Conservation (phyloP, 2,888 invertebrate species). For the Allacma fusca region DNA sequence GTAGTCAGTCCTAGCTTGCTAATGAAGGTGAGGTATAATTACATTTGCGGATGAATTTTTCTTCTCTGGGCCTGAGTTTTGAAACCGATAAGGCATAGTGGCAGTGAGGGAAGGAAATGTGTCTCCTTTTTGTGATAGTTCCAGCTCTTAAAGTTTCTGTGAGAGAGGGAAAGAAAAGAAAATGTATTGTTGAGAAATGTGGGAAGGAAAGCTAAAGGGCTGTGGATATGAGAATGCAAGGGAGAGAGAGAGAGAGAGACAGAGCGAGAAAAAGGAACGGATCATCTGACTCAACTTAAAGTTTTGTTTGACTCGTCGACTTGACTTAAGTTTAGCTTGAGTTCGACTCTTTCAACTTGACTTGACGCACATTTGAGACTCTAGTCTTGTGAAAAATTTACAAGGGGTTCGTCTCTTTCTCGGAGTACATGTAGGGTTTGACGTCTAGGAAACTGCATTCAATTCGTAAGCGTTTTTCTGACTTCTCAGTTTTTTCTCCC, state of each 20-base stretch:
- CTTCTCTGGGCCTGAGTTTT: not conserved
- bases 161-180: not conserved
- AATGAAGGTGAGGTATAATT: not conserved
- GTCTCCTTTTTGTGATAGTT: not conserved
- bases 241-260: not conserved
- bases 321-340: conserved; percentile 22
- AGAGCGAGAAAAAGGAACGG: conserved; percentile 23
- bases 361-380: conserved; percentile 34
- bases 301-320: conserved; percentile 35
- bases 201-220: no score
- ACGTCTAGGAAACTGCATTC: conserved; percentile 9
- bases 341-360: conserved; percentile 33
- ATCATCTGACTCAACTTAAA: conserved; percentile 27
- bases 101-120: not conserved
- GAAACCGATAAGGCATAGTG: conserved; percentile 1
- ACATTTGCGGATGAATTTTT: not conserved
- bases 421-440: conserved; percentile 4
- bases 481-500: not conserved
- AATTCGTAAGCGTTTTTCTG: conserved; percentile 1
- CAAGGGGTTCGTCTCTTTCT: conserved; percentile 23
- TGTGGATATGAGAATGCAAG: not conserved
- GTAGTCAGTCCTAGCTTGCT: no score
- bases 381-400: conserved; percentile 42
- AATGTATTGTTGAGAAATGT: no score
- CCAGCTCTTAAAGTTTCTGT: not conserved